Evolutionary conservation across 2,113 vertebrate species (phyloP).

Genomic region (Mustela nigripes): DNA sequence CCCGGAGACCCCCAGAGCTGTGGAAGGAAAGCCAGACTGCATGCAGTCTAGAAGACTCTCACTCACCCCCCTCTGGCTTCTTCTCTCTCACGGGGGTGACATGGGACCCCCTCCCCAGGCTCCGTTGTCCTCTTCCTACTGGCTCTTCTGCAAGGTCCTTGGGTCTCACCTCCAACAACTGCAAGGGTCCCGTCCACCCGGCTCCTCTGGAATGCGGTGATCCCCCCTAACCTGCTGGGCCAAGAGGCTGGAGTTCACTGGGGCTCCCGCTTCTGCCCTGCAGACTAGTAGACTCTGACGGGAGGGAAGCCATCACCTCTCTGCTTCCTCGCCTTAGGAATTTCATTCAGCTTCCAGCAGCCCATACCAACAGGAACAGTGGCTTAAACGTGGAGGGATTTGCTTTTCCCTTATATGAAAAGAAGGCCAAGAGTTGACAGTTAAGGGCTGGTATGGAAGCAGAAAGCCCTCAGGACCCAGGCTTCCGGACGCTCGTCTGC

Average conservation of each 20-base stretch:
- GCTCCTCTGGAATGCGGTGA: too few species aligned
- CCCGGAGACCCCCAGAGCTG: not conserved
- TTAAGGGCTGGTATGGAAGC: not conserved
- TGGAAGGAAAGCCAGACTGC: not conserved
- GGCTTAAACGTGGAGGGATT: not conserved
- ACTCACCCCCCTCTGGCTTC: not conserved
- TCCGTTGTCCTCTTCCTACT: not conserved
- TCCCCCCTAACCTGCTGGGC: not conserved
- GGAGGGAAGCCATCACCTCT: not conserved
- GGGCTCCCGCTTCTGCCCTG: not conserved
- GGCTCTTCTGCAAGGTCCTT: not conserved
- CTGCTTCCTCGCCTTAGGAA: not conserved
- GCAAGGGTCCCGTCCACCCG: accelerated
- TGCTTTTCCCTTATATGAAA: not conserved
- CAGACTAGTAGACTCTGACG: too few species aligned
- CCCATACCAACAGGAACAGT: not conserved
- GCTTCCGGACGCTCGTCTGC: not conserved
- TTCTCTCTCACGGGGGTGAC: not conserved
- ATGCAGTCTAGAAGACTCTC: too few species aligned
- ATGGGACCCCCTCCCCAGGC: not conserved
- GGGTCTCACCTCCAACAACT: not conserved
- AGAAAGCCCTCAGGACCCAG: accelerated
- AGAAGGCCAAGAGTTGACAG: not conserved
- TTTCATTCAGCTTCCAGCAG: not conserved
- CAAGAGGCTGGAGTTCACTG: not conserved